These are phyloP conservation scores for Zele albiditarsus DNA, from an alignment of 2,888 invertebrate genomes.

Conservation along the genomic window DNA sequence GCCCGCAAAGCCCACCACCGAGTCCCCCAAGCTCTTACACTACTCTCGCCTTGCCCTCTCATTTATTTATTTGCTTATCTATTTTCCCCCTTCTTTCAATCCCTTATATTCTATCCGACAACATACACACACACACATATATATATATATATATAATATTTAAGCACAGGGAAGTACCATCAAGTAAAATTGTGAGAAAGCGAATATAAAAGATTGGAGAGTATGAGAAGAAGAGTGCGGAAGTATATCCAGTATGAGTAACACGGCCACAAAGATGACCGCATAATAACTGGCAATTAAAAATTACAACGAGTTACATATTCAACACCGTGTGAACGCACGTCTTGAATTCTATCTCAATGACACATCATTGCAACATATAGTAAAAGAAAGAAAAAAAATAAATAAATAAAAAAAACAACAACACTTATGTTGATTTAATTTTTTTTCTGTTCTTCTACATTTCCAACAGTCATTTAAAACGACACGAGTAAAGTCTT, in stretches of 20 bases:
- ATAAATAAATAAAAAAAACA: not conserved
- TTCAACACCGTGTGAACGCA: slow-evolving; percentile 15
- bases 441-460: not conserved
- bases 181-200: not conserved
- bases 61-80: slow-evolving; percentile 45
- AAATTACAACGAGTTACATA: slow-evolving; percentile 1
- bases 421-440: not conserved
- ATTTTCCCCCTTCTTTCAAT: not conserved
- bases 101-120: slow-evolving; percentile 10
- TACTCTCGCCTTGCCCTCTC: slow-evolving; percentile 30
- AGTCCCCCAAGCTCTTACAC: slow-evolving; percentile 26
- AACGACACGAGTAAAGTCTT: not conserved
- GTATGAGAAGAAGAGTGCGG: not conserved
- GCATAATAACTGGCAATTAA: slow-evolving; percentile 25
- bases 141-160: not conserved
- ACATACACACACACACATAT: not conserved
- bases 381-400: not conserved
- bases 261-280: slow-evolving; percentile 12
- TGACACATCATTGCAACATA: not conserved
- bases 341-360: not conserved
- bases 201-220: slow-evolving; percentile 1
- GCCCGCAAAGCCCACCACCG: slow-evolving; percentile 45
- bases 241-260: slow-evolving; percentile 7
- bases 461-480: not conserved
- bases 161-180: not conserved